Conservation (phyloP, 2,113 vertebrate species). For the Bubo blakistoni region DNA sequence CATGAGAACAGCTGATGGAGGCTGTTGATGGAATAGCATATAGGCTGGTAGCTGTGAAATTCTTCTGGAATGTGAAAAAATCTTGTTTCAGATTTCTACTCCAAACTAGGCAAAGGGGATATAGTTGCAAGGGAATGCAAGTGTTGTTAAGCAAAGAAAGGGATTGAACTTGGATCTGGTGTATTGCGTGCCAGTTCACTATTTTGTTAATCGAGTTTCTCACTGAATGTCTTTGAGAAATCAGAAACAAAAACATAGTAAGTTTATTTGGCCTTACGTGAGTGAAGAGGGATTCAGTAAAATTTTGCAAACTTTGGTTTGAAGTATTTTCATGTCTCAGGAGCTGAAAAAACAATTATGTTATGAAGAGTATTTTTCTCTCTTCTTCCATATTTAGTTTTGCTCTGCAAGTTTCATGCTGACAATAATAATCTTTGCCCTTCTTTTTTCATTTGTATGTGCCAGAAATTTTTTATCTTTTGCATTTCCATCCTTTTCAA, state of each 20-base stretch:
- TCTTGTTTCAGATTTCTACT: background rate
- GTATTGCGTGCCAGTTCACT: background rate
- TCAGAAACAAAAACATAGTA: background rate
- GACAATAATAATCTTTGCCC: background rate
- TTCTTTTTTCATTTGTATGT: background rate
- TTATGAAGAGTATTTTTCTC: background rate
- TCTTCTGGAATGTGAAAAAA: background rate
- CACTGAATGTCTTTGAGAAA: background rate
- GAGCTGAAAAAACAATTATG: background rate
- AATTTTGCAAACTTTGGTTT: background rate
- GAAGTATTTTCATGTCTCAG: background rate
- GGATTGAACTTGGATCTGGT: background rate
- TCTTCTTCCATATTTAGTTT: background rate
- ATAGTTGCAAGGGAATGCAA: background rate
- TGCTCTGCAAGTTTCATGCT: background rate
- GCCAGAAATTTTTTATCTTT: background rate
- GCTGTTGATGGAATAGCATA: background rate
- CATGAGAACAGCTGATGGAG: background rate
- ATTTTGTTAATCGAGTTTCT: background rate
- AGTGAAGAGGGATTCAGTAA: background rate
- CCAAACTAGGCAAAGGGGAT: background rate
- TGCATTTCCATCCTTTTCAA: rapidly evolving
- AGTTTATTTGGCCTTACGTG: background rate
- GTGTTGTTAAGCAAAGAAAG: background rate
- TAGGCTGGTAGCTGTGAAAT: background rate